These are phyloP conservation scores for Axea sp. DNA, from an alignment of 2,888 invertebrate genomes.

Conservation along the genomic window DNA sequence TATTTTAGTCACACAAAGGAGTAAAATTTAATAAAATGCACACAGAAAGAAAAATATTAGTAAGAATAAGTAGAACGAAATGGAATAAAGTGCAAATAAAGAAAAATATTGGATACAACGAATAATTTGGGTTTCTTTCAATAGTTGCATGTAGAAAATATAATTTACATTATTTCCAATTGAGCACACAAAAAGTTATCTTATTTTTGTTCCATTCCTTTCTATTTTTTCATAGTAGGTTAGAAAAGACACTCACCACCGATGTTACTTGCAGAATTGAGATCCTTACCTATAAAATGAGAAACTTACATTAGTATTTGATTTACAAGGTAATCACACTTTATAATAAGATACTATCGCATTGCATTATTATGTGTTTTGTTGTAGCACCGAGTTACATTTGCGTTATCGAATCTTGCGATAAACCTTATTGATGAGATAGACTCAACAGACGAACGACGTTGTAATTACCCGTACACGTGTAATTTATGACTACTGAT, in stretches of 20 bases:
- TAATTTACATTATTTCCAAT: no score
- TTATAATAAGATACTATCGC: constrained; percentile 31
- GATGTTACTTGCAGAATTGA: constrained; percentile 78
- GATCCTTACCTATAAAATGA: constrained; percentile 78
- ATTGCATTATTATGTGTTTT: constrained; percentile 19
- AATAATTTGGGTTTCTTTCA: no score
- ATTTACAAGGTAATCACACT: constrained; percentile 1
- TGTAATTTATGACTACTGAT: constrained; percentile 51
- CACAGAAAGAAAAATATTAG: no score
- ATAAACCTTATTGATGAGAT: constrained; percentile 59
- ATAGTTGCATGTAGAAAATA: no score
- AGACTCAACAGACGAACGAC: constrained; percentile 51
- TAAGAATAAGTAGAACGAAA: no score
- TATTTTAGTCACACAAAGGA: no score
- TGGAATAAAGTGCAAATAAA: no score
- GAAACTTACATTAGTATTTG: constrained; percentile 50
- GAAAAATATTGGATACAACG: no score
- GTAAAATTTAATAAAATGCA: no score
- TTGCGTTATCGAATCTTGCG: constrained; percentile 52
- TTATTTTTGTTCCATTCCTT: no score
- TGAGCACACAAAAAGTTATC: no score
- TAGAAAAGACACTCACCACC: constrained; percentile 76
- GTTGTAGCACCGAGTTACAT: constrained; percentile 34
- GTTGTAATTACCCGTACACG: constrained; percentile 45
- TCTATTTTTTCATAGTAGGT: constrained; percentile 13